phyloP scores from a whole-genome alignment of 2,888 invertebrate species.

The Thereva unica region DNA sequence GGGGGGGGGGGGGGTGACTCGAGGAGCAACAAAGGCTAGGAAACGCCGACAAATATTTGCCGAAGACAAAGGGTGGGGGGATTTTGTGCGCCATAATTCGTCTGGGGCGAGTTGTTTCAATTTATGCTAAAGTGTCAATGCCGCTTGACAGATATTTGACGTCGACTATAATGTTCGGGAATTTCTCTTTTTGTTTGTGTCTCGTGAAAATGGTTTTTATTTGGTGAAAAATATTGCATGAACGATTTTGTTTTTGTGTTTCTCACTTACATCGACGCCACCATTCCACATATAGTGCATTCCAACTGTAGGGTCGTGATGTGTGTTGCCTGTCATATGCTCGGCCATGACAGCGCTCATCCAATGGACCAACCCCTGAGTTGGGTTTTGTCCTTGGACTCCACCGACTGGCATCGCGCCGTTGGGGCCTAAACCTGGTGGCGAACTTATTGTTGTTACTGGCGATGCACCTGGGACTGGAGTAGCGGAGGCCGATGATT shows the following conservation, averaged over 20 bases:
- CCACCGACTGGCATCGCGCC: constrained; percentile 57
- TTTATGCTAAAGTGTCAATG: too few species aligned
- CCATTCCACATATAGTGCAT: constrained; percentile 61
- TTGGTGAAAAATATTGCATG: too few species aligned
- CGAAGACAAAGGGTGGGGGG: background rate
- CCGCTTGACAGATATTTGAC: too few species aligned
- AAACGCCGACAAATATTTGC: background rate
- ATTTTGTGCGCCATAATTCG: background rate
- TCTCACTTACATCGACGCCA: constrained; percentile 56
- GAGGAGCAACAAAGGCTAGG: constrained; percentile 19
- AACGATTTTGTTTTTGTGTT: constrained; percentile 3
- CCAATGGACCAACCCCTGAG: constrained; percentile 89
- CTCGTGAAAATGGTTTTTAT: too few species aligned
- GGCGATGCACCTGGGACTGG: constrained; percentile 51
- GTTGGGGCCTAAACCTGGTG: constrained; percentile 42
- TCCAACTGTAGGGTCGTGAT: constrained; percentile 63
- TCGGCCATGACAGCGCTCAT: constrained; percentile 94
- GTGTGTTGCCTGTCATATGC: constrained; percentile 82
- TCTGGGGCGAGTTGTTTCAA: too few species aligned
- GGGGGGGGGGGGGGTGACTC: constrained; percentile 8
- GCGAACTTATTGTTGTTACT: constrained; percentile 43
- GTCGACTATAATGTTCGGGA: too few species aligned
- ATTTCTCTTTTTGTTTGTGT: too few species aligned
- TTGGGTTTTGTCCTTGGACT: constrained; percentile 66
- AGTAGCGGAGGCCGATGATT: constrained; percentile 48